Evolutionary conservation across 2,113 vertebrate genomes (phyloP).

Genomic region (Budorcas taxicolor): DNA sequence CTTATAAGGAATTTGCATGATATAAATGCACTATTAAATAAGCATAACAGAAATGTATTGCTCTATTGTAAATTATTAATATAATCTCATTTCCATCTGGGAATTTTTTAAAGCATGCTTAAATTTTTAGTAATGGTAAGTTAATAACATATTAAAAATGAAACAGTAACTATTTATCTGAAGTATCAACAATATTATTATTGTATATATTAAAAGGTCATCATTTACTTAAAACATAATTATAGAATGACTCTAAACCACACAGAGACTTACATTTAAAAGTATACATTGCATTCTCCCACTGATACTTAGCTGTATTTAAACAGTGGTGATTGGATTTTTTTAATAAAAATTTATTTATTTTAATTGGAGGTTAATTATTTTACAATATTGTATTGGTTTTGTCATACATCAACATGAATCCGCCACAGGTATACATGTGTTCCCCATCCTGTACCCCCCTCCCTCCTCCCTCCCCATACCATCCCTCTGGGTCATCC

Average conservation of each 20-base stretch:
- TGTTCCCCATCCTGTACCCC: too few relatives aligned
- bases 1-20: slow-evolving; percentile 41
- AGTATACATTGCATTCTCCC: slow-evolving; percentile 8
- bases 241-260: slow-evolving; percentile 47
- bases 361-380: too few relatives aligned
- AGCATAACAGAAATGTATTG: slow-evolving; percentile 53
- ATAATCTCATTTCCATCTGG: slow-evolving; percentile 47
- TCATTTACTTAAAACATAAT: slow-evolving; percentile 62
- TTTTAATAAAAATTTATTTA: neutral
- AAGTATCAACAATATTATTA: slow-evolving; percentile 56
- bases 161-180: slow-evolving; percentile 53
- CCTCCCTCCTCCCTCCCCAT: too few relatives aligned
- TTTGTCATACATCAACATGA: too few relatives aligned
- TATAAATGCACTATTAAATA: slow-evolving; percentile 51
- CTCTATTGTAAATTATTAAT: slow-evolving; percentile 37
- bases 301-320: slow-evolving; percentile 27
- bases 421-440: too few relatives aligned
- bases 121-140: slow-evolving; percentile 52
- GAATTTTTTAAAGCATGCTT: slow-evolving; percentile 37
- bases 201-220: slow-evolving; percentile 56
- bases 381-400: too few relatives aligned
- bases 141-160: slow-evolving; percentile 60
- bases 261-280: slow-evolving; percentile 4
- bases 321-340: slow-evolving; percentile 35
- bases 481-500: too few relatives aligned